Percentiles rank a stretch among this genome's conserved stretches.
phyloP scores from a whole-genome alignment of 1,140 invertebrate species.

The Drosophila albomicans region DNA sequence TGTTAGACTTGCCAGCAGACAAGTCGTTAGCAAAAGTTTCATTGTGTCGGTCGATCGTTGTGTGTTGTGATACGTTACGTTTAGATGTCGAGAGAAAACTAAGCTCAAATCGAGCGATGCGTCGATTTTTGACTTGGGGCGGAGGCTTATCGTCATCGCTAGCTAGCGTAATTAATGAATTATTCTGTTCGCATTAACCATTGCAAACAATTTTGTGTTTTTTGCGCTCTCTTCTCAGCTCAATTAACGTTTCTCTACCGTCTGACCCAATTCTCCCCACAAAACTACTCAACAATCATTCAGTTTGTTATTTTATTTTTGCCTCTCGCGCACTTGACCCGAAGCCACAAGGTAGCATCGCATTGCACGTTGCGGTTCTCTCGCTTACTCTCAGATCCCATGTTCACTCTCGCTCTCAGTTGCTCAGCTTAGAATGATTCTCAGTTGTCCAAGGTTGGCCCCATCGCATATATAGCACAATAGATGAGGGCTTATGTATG shows the following conservation, averaged over 20 bases:
- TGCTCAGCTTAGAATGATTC: slow-evolving; percentile 20
- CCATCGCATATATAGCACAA: background rate
- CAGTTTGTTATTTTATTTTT: slow-evolving; percentile 8
- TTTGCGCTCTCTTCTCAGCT: slow-evolving; percentile 39
- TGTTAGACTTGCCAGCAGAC: slow-evolving; percentile 40
- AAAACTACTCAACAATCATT: slow-evolving; percentile 11
- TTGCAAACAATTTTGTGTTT: slow-evolving; percentile 52
- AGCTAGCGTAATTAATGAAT: slow-evolving; percentile 72
- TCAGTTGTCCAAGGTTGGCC: slow-evolving; percentile 54
- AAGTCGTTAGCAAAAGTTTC: slow-evolving; percentile 9
- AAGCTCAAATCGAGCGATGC: slow-evolving; percentile 66
- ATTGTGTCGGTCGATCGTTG: background rate
- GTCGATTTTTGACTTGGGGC: slow-evolving; percentile 77
- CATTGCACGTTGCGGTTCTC: background rate
- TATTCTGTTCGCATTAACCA: slow-evolving; percentile 61
- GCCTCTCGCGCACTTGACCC: slow-evolving; percentile 56
- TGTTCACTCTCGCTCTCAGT: slow-evolving; percentile 38
- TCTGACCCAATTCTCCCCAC: slow-evolving; percentile 64
- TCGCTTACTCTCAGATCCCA: slow-evolving; percentile 29
- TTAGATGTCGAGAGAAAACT: slow-evolving; percentile 67
- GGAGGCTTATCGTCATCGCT: slow-evolving; percentile 59
- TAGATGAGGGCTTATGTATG: slow-evolving; percentile 21
- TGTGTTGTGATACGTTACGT: slow-evolving; percentile 35
- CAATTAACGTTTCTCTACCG: slow-evolving; percentile 42
- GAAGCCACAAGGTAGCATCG: slow-evolving; percentile 62